A percentile compares a stretch with the other conserved stretches of the same genome.
Evolutionary conservation across 1,140 invertebrate species (phyloP).

Genomic region (Drosophila carrolli): DNA sequence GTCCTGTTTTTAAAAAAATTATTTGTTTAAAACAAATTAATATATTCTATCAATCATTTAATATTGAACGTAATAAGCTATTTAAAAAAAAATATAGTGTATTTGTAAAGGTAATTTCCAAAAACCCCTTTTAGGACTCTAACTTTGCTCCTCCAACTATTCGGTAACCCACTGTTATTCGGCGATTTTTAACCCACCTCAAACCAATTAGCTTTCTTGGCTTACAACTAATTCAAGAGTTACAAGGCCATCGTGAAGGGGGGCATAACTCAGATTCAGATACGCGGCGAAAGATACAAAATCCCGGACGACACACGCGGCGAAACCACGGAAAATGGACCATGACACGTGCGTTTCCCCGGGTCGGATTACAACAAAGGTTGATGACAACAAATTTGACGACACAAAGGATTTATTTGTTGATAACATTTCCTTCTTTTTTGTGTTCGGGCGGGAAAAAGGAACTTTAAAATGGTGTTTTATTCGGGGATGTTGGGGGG

Average conservation of each 20-base stretch:
- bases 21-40: too few species aligned
- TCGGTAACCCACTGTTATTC: background rate
- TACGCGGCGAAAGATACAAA: constrained; percentile 26
- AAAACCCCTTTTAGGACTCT: background rate
- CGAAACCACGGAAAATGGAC: constrained; percentile 21
- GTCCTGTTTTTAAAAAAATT: too few species aligned
- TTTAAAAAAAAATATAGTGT: too few species aligned
- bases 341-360: constrained; percentile 71
- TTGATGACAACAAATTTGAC: constrained; percentile 80
- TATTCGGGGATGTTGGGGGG: constrained; percentile 11
- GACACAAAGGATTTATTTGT: constrained; percentile 84
- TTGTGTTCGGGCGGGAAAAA: constrained; percentile 22
- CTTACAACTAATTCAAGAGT: constrained; percentile 72
- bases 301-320: constrained; percentile 54
- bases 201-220: constrained; percentile 58
- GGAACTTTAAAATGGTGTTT: constrained; percentile 68
- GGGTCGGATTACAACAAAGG: constrained; percentile 61
- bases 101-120: too few species aligned
- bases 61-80: too few species aligned
- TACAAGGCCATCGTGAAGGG: constrained; percentile 5
- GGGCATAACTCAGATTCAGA: constrained; percentile 13
- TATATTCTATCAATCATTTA: too few species aligned
- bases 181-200: constrained; percentile 12
- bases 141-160: background rate
- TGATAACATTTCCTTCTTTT: constrained; percentile 67